Evolutionary conservation across 2,797 vertebrate species (phyloP).

Genomic region (Micropoecilia bifurca): DNA sequence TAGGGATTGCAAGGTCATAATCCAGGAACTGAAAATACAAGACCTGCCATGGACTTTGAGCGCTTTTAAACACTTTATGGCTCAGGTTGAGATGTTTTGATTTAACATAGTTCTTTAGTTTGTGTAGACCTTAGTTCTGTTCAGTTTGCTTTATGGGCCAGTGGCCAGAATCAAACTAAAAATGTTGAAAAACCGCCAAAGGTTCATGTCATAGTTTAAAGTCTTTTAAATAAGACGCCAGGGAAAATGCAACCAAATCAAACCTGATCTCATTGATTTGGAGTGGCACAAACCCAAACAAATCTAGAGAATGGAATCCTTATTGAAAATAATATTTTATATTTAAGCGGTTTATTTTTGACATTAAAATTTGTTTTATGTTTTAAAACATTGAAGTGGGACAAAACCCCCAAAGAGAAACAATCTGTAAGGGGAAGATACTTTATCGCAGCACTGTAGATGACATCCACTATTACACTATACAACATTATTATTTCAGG

Average conservation of each 20-base stretch:
- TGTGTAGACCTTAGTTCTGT: neutral
- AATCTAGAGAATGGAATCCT: no score
- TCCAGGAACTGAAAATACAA: constrained; percentile 11
- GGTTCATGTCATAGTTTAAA: neutral
- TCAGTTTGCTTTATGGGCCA: neutral
- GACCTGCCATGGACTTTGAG: neutral
- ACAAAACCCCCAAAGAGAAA: neutral
- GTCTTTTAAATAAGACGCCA: neutral
- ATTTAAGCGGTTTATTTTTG: no score
- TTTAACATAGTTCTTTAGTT: neutral
- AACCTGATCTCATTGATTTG: neutral
- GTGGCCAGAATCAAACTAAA: neutral
- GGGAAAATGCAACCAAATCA: neutral
- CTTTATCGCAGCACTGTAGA: neutral
- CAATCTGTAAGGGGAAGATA: neutral
- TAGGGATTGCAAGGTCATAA: constrained; percentile 35
- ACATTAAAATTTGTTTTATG: no score
- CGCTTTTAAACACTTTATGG: constrained; percentile 2
- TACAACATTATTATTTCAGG: no score
- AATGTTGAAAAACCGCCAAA: neutral
- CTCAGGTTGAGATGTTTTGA: neutral
- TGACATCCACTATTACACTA: neutral
- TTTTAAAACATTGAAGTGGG: no score
- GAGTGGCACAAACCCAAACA: no score
- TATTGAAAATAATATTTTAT: no score